Evolutionary conservation across 2,113 vertebrate genomes (phyloP).

Genomic region (Passer montanus): DNA sequence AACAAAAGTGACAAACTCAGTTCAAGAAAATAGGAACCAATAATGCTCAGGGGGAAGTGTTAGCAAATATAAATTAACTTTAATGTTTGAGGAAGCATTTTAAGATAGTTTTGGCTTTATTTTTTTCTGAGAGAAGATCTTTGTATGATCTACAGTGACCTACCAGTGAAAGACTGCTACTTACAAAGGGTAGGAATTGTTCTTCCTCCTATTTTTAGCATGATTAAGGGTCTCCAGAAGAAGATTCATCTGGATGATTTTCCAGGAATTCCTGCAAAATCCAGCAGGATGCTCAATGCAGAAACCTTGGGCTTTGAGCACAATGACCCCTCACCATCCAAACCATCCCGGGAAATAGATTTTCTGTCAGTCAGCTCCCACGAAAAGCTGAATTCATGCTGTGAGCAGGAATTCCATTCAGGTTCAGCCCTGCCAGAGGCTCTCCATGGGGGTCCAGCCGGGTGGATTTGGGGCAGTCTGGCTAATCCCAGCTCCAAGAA

Average conservation of each 20-base stretch:
- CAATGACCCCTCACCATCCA: background rate
- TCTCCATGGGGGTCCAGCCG: background rate
- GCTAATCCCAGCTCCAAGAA: background rate
- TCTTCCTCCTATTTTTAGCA: slow-evolving; percentile 46
- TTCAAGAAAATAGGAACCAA: background rate
- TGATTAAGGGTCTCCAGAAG: slow-evolving; percentile 57
- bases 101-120: background rate
- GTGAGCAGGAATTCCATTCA: background rate
- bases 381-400: background rate
- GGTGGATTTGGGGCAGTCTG: background rate
- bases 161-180: background rate
- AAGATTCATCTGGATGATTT: slow-evolving; percentile 57
- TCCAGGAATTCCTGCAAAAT: slow-evolving; percentile 52
- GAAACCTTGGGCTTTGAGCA: background rate
- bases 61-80: background rate
- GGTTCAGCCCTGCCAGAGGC: background rate
- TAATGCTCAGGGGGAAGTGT: background rate
- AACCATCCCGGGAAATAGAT: background rate
- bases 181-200: slow-evolving; percentile 22
- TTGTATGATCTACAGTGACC: background rate
- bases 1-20: background rate
- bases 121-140: background rate
- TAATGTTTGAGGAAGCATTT: background rate
- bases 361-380: background rate
- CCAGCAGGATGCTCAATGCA: background rate